Conservation (phyloP, 1,140 invertebrate species). For the Drosophila trapezifrons region DNA sequence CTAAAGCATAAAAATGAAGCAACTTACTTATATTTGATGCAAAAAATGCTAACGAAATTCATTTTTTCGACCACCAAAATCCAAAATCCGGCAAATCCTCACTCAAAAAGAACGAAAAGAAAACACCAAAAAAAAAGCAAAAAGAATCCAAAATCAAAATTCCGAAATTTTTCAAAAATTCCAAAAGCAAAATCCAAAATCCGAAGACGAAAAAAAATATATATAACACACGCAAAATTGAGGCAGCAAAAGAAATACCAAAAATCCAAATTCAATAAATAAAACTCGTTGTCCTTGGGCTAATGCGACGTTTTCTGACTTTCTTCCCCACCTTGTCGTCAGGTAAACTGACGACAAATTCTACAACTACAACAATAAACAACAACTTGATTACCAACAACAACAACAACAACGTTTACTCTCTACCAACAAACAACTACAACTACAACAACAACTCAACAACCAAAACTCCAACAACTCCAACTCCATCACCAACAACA, state of each 20-base stretch:
- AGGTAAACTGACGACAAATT: slow-evolving; percentile 84
- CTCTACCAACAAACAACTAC: slow-evolving; percentile 32
- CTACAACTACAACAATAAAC: slow-evolving; percentile 71
- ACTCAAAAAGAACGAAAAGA: slow-evolving; percentile 25
- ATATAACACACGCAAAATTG: slow-evolving; percentile 48
- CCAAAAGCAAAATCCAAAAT: slow-evolving; percentile 12
- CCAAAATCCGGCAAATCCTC: slow-evolving; percentile 23
- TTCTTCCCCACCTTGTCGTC: slow-evolving; percentile 84
- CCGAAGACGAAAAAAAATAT: slow-evolving; percentile 24
- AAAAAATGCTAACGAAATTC: slow-evolving; percentile 77
- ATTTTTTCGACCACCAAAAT: slow-evolving; percentile 34
- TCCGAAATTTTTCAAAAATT: slow-evolving; percentile 15
- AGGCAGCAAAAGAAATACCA: slow-evolving; percentile 39
- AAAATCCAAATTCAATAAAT: slow-evolving; percentile 35
- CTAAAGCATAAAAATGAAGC: slow-evolving; percentile 22
- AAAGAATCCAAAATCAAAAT: slow-evolving; percentile 9
- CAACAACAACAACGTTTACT: slow-evolving; percentile 53
- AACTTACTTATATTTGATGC: slow-evolving; percentile 73
- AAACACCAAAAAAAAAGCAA: slow-evolving; percentile 11
- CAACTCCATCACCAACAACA: slow-evolving; percentile 44
- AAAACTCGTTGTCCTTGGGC: slow-evolving; percentile 82
- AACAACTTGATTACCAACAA: slow-evolving; percentile 63
- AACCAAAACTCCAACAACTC: slow-evolving; percentile 53
- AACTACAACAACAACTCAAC: slow-evolving; percentile 61
- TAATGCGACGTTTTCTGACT: slow-evolving; percentile 84